Conservation (phyloP, 2,888 invertebrate species). For the Eupithecia vulgata region DNA sequence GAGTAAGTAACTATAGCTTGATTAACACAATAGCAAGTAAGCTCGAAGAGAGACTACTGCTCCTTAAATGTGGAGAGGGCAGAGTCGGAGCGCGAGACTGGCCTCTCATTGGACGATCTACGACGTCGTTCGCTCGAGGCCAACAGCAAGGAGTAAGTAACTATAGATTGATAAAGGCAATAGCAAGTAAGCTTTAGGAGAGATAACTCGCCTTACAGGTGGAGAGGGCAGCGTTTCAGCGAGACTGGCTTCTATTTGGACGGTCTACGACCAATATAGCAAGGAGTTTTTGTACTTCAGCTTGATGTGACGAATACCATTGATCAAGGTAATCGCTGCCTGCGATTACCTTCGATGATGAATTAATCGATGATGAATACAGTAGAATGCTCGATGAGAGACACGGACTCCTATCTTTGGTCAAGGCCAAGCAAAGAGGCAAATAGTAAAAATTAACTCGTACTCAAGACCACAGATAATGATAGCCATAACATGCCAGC, state of each 20-base stretch:
- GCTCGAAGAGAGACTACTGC: not conserved
- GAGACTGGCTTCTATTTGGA: too few relatives aligned
- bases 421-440: not conserved
- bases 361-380: too few relatives aligned
- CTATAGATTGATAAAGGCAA: not conserved
- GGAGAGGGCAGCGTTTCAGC: too few relatives aligned
- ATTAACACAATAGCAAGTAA: slow-evolving; percentile 12
- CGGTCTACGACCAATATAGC: too few relatives aligned
- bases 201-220: too few relatives aligned
- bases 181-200: too few relatives aligned
- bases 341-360: too few relatives aligned
- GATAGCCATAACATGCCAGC: not conserved
- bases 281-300: too few relatives aligned
- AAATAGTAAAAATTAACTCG: not conserved
- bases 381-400: not conserved
- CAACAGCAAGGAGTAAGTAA: slow-evolving; percentile 93
- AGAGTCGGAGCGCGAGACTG: slow-evolving; percentile 95
- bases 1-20: slow-evolving; percentile 84
- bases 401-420: not conserved
- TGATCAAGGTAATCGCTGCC: too few relatives aligned
- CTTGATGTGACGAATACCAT: not conserved
- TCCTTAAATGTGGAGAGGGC: slow-evolving; percentile 93
- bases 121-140: slow-evolving; percentile 94
- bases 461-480: too few relatives aligned
- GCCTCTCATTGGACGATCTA: slow-evolving; percentile 94